Evolutionary conservation across 2,888 invertebrate species (phyloP).

Genomic region (Gymnocheta viridis): DNA sequence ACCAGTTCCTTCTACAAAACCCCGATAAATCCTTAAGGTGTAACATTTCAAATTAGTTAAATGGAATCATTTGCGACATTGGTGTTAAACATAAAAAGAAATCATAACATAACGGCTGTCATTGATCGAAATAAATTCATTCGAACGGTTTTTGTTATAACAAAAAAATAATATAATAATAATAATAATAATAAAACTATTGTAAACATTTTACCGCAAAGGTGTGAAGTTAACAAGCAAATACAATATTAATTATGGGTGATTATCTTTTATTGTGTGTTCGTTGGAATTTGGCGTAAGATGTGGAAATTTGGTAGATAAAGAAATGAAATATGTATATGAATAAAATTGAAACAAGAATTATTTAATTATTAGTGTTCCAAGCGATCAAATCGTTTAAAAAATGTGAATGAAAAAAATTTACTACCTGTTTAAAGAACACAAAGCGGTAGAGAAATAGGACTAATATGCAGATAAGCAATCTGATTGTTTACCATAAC

Average conservation of each 20-base stretch:
- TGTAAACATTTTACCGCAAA: background rate
- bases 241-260: background rate
- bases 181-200: background rate
- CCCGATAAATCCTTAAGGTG: constrained; percentile 12
- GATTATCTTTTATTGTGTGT: background rate
- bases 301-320: background rate
- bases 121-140: background rate
- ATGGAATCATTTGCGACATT: constrained; percentile 16
- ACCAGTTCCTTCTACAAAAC: background rate
- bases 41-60: constrained; percentile 15
- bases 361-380: no score
- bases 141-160: background rate
- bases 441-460: no score
- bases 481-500: no score
- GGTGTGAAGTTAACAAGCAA: constrained; percentile 23
- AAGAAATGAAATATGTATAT: background rate
- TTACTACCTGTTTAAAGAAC: no score
- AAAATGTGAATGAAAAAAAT: no score
- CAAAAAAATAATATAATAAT: background rate
- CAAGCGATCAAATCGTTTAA: no score
- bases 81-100: constrained; percentile 15
- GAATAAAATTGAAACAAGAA: no score
- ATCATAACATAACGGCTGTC: constrained; percentile 1
- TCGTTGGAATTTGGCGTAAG: background rate
- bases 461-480: no score